Conservation (phyloP, 2,888 invertebrate genomes). For the Cerastoderma edule region DNA sequence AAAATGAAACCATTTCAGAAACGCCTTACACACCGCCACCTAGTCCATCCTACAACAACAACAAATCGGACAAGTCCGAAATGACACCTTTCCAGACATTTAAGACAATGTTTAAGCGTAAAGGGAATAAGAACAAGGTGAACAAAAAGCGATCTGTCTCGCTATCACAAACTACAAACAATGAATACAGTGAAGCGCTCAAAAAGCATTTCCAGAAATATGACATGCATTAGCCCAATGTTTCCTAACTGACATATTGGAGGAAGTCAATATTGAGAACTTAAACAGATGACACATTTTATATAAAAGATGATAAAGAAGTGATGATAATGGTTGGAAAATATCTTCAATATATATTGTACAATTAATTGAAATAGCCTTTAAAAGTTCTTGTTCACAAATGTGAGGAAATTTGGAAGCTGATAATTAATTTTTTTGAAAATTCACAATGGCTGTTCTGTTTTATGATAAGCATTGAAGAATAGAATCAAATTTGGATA, state of each 20-base stretch:
- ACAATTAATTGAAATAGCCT: too few relatives aligned
- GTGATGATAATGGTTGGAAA: not conserved
- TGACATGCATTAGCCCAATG: constrained; percentile 70
- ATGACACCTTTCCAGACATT: constrained; percentile 75
- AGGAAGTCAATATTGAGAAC: too few relatives aligned
- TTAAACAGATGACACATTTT: too few relatives aligned
- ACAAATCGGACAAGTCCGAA: constrained; percentile 53
- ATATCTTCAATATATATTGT: too few relatives aligned
- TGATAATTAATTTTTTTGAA: too few relatives aligned
- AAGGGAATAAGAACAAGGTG: constrained; percentile 73
- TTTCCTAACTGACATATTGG: too few relatives aligned
- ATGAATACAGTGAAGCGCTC: constrained; percentile 70
- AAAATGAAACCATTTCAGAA: constrained; percentile 27
- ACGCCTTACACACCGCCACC: constrained; percentile 36
- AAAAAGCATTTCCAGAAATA: constrained; percentile 78
- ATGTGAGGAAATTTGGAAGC: too few relatives aligned
- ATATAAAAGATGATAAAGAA: too few relatives aligned
- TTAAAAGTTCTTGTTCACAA: too few relatives aligned
- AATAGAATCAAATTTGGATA: too few relatives aligned
- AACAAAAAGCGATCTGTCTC: constrained; percentile 74
- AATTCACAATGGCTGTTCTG: too few relatives aligned
- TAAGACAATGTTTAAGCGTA: constrained; percentile 76
- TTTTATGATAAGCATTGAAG: too few relatives aligned
- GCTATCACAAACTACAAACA: constrained; percentile 66
- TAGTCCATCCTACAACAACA: constrained; percentile 45